A percentile compares a stretch with the other conserved stretches of the same genome.
These are phyloP conservation scores for Asobara japonica DNA, from an alignment of 1,140 invertebrate genomes.

Conservation along the genomic window DNA sequence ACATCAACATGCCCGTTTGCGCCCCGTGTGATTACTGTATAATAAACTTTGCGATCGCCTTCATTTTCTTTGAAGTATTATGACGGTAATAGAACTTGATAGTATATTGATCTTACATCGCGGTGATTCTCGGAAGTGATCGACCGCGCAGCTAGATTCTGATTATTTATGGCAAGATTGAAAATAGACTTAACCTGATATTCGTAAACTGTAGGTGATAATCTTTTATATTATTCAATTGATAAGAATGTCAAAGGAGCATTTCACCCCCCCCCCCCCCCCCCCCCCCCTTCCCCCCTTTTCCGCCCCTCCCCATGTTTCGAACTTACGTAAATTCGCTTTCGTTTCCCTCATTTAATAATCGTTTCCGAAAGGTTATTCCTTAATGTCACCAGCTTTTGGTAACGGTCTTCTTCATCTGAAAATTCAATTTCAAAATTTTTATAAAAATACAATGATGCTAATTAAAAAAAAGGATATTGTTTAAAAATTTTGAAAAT, in stretches of 20 bases:
- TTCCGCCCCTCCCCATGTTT: too few relatives aligned
- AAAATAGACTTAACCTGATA: not conserved
- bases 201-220: too few relatives aligned
- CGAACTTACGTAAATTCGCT: not conserved
- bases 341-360: not conserved
- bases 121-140: not conserved
- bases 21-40: too few relatives aligned
- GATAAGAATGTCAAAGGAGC: not conserved
- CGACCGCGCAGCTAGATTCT: not conserved
- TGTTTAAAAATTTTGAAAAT: not conserved
- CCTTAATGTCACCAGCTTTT: not conserved
- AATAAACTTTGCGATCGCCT: not conserved
- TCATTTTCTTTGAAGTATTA: not conserved
- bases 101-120: not conserved
- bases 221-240: too few relatives aligned
- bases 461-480: too few relatives aligned
- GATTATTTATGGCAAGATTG: not conserved
- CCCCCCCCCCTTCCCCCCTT: too few relatives aligned
- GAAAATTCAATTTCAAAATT: too few relatives aligned
- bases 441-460: too few relatives aligned
- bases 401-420: too few relatives aligned
- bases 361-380: not conserved
- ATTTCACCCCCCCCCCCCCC: too few relatives aligned
- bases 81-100: not conserved
- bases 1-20: too few relatives aligned